Evolutionary conservation across 53 echinoderm and acorn worm species (phyloP).

Genomic region (Holothuria scabra): DNA sequence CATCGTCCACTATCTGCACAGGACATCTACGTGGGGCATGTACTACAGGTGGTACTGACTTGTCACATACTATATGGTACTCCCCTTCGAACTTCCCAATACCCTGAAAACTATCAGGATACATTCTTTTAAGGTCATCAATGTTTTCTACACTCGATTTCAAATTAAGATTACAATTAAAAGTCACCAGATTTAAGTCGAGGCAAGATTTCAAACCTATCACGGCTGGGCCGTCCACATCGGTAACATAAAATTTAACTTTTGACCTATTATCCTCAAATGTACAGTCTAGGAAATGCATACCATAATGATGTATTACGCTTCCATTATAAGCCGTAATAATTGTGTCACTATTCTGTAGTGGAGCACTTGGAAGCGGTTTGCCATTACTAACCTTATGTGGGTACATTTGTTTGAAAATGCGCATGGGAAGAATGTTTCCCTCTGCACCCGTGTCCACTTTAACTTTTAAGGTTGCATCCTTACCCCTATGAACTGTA

Average conservation of each 20-base stretch:
- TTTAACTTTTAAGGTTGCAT: constrained; percentile 52
- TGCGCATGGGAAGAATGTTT: too few species aligned
- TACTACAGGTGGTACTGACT: constrained; percentile 58
- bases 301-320: constrained; percentile 56
- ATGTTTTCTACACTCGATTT: not conserved
- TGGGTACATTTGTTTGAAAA: constrained; percentile 58
- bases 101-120: constrained; percentile 66
- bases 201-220: constrained; percentile 56
- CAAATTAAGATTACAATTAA: constrained; percentile 15
- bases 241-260: constrained; percentile 51
- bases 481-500: not conserved
- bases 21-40: constrained; percentile 67
- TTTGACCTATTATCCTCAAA: constrained; percentile 7
- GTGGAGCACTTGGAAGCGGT: constrained; percentile 5
- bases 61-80: too few species aligned
- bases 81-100: constrained; percentile 63
- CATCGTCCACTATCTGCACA: constrained; percentile 59
- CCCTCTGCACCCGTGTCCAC: constrained; percentile 58
- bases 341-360: constrained; percentile 21
- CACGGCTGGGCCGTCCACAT: constrained; percentile 58
- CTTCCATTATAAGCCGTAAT: constrained; percentile 69
- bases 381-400: not conserved
- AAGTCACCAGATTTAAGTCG: too few species aligned
- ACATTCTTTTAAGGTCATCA: constrained; percentile 55
- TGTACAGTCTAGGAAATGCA: constrained; percentile 45